Conservation (phyloP, 2,797 vertebrate genomes). For the Phalloptychus januarius region DNA sequence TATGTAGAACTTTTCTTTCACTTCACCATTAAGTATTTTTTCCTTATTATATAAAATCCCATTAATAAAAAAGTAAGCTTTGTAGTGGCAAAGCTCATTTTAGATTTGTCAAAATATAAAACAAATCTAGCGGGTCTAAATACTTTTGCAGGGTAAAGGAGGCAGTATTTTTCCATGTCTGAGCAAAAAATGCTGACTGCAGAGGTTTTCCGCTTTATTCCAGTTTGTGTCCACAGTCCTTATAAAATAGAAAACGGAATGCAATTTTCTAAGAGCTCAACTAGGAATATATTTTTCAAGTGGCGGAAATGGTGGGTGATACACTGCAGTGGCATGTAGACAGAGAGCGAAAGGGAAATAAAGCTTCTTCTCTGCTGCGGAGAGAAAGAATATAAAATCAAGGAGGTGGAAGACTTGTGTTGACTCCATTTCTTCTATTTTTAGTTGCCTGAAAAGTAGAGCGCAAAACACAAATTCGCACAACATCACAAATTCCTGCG, state of each 20-base stretch:
- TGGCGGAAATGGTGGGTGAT: conserved; percentile 38
- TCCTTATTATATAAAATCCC: not conserved
- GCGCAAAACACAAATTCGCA: conserved; percentile 38
- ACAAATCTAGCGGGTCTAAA: not conserved
- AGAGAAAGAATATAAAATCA: conserved; percentile 36
- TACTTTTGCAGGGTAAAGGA: conserved; percentile 4
- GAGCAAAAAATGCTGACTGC: conserved; percentile 20
- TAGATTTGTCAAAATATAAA: not conserved
- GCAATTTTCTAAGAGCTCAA: conserved; percentile 26
- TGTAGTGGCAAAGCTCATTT: not conserved
- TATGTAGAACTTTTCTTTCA: not conserved
- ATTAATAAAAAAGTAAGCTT: not conserved
- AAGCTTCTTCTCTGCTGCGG: conserved; percentile 39
- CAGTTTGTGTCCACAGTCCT: conserved; percentile 15
- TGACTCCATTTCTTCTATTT: conserved; percentile 48
- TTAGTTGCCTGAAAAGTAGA: conserved; percentile 69
- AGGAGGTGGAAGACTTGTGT: conserved; percentile 44
- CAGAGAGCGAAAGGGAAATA: conserved; percentile 30
- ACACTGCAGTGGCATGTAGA: conserved; percentile 30
- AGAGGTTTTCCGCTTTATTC: conserved; percentile 15
- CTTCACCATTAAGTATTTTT: not conserved
- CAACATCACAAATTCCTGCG: conserved; percentile 35
- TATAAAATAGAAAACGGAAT: conserved; percentile 24
- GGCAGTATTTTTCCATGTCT: conserved; percentile 6
- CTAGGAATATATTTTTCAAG: conserved; percentile 17